phyloP scores from a whole-genome alignment of 2,797 vertebrate genomes.

The Ctenopoma multispine region DNA sequence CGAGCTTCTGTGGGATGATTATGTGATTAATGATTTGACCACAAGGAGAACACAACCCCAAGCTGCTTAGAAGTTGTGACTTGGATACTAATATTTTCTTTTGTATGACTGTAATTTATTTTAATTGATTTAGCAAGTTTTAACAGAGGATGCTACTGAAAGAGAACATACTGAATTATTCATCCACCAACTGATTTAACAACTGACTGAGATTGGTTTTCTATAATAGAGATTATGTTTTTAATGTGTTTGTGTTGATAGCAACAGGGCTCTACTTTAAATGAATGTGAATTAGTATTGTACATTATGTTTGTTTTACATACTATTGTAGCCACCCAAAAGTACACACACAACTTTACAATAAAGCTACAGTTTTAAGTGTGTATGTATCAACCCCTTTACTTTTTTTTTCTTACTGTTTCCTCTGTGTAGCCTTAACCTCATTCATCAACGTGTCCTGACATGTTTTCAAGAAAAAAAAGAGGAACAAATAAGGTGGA shows the following conservation, averaged over 20 bases:
- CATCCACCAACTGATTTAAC: constrained; percentile 1
- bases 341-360: constrained; percentile 5
- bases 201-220: not conserved
- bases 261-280: not conserved
- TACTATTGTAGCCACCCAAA: constrained; percentile 14
- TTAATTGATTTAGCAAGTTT: constrained; percentile 28
- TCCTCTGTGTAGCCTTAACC: constrained; percentile 32
- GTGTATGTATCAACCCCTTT: constrained; percentile 37
- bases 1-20: constrained; percentile 29
- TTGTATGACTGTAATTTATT: constrained; percentile 19
- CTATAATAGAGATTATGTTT: not conserved
- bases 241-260: not conserved
- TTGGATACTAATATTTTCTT: constrained; percentile 25
- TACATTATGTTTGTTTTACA: not conserved
- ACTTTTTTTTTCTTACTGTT: constrained; percentile 36
- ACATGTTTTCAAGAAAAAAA: constrained; percentile 66
- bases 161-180: not conserved
- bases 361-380: constrained; percentile 30
- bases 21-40: constrained; percentile 36
- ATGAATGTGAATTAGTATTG: constrained; percentile 20
- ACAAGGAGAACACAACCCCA: constrained; percentile 17
- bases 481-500: constrained; percentile 65
- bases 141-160: constrained; percentile 18
- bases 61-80: constrained; percentile 1
- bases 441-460: constrained; percentile 67